A percentile compares a stretch with the other conserved stretches of the same genome.
Evolutionary conservation across 2,888 invertebrate species (phyloP).

Genomic region (Empis stercorea): DNA sequence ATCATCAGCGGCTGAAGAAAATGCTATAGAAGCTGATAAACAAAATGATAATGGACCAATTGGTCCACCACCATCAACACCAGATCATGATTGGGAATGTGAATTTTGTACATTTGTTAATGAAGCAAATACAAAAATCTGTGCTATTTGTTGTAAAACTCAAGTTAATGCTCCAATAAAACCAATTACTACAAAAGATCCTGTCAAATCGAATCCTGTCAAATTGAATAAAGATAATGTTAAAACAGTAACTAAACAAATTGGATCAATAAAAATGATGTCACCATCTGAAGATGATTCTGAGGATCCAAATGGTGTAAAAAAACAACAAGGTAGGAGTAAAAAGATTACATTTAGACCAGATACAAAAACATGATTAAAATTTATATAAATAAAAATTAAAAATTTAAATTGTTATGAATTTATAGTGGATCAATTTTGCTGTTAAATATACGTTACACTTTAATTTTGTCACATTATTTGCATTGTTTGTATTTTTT

Average conservation of each 20-base stretch:
- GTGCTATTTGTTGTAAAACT: conserved; percentile 78
- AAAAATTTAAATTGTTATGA: no score
- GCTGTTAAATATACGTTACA: no score
- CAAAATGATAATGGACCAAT: conserved; percentile 17
- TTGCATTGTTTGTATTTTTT: no score
- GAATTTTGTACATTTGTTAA: conserved; percentile 86
- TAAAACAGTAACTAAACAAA: conserved; percentile 4
- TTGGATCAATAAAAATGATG: conserved; percentile 11
- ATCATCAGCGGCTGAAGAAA: conserved; percentile 8
- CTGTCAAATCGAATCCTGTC: background rate
- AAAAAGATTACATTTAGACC: conserved; percentile 55
- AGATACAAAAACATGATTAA: background rate
- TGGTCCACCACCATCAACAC: conserved; percentile 40
- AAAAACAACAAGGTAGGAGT: conserved; percentile 45
- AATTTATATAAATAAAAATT: background rate
- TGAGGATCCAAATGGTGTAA: conserved; percentile 21
- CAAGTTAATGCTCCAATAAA: conserved; percentile 35
- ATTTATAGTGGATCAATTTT: no score
- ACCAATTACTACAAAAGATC: conserved; percentile 3
- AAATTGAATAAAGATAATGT: background rate
- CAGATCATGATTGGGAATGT: conserved; percentile 63
- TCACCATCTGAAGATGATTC: conserved; percentile 21
- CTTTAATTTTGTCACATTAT: no score
- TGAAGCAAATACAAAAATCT: conserved; percentile 63
- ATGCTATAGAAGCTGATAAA: conserved; percentile 1